These are phyloP conservation scores for Ceratina australensis DNA, from an alignment of 1,140 invertebrate species.

Conservation along the genomic window DNA sequence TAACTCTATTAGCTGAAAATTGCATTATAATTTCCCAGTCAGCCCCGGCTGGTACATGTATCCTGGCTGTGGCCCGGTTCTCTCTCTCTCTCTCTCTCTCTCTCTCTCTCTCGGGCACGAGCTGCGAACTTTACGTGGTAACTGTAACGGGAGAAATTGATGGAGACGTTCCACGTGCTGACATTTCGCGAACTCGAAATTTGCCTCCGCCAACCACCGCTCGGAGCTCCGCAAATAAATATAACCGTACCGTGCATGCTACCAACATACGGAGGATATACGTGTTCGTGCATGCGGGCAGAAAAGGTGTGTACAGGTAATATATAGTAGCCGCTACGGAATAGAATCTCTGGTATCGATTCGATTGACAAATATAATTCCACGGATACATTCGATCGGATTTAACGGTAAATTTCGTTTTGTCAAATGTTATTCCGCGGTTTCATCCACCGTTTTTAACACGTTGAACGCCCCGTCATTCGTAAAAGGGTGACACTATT, in stretches of 20 bases:
- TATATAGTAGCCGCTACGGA: not conserved
- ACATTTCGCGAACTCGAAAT: conserved; percentile 46
- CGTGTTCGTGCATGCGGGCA: not conserved
- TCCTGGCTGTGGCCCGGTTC: conserved; percentile 10
- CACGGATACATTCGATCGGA: too few relatives aligned
- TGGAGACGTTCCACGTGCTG: conserved; percentile 30
- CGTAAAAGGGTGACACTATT: conserved; percentile 5
- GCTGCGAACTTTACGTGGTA: conserved; percentile 5
- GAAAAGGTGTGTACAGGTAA: not conserved
- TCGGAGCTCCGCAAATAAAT: not conserved
- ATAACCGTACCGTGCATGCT: not conserved
- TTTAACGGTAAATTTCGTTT: too few relatives aligned
- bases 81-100: too few relatives aligned
- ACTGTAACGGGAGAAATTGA: conserved; percentile 44
- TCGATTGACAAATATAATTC: not conserved
- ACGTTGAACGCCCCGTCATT: not conserved
- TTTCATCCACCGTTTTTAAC: too few relatives aligned
- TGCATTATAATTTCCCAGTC: conserved; percentile 42
- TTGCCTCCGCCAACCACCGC: conserved; percentile 12
- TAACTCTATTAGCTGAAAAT: conserved; percentile 36
- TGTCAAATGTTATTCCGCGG: too few relatives aligned
- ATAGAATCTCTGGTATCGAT: not conserved
- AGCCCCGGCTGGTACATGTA: not conserved
- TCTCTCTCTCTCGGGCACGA: conserved; percentile 14
- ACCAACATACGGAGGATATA: too few relatives aligned